Evolutionary conservation across 1,140 invertebrate genomes (phyloP).

Genomic region (Drosophila navojoa): DNA sequence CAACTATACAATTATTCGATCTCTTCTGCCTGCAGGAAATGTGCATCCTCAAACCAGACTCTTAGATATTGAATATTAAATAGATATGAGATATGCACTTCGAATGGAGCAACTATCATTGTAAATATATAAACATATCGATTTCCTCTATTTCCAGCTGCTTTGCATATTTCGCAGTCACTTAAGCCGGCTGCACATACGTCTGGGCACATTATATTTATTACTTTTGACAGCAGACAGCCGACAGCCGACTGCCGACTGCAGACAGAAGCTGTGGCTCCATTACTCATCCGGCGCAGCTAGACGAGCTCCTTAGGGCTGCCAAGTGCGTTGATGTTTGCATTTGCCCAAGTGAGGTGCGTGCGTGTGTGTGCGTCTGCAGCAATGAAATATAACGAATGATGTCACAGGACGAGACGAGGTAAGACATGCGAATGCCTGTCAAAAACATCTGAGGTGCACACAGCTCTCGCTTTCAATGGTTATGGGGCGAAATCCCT

Average conservation of each 20-base stretch:
- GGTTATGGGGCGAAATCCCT: constrained; percentile 33
- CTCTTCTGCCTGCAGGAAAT: too few species aligned
- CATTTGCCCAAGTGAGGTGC: constrained; percentile 19
- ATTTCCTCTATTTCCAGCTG: background rate
- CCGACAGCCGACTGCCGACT: constrained; percentile 13
- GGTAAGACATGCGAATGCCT: constrained; percentile 58
- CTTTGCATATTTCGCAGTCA: constrained; percentile 1
- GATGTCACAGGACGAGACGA: constrained; percentile 63
- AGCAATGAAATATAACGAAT: constrained; percentile 78
- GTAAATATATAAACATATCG: background rate
- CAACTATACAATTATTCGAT: too few species aligned
- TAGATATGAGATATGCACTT: background rate
- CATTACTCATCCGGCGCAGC: constrained; percentile 52
- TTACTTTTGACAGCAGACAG: constrained; percentile 32
- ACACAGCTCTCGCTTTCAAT: constrained; percentile 29
- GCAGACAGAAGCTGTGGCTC: constrained; percentile 15
- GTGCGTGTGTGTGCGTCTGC: constrained; percentile 12
- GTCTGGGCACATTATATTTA: constrained; percentile 2
- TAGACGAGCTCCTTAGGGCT: background rate
- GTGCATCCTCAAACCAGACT: too few species aligned
- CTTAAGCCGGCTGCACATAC: constrained; percentile 14
- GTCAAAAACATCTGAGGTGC: constrained; percentile 65
- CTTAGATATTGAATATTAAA: background rate
- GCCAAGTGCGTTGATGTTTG: constrained; percentile 62
- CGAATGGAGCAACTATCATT: background rate